Conservation (phyloP, 2,797 vertebrate genomes). For the Decapterus maruadsi region DNA sequence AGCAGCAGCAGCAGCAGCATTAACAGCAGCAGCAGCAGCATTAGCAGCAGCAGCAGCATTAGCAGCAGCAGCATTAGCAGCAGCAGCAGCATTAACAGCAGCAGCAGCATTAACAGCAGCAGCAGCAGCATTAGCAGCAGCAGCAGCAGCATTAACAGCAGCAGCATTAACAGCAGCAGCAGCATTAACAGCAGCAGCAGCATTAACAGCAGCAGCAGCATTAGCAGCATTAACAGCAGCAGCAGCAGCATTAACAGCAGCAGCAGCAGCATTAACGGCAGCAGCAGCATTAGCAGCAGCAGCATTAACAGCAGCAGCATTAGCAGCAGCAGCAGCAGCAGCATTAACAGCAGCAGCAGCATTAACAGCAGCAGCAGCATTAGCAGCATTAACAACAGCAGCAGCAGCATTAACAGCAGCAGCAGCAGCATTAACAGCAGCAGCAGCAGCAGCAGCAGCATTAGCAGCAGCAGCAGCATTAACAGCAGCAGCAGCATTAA, state of each 20-base stretch:
- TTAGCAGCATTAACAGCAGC: no score
- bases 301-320: conserved; percentile 20
- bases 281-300: no score
- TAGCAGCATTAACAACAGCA: conserved; percentile 18
- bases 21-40: conserved; percentile 4
- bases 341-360: background rate
- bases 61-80: no score
- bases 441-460: conserved; percentile 16
- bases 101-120: conserved; percentile 22
- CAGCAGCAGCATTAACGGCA: background rate
- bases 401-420: conserved; percentile 1
- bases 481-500: conserved; percentile 20
- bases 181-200: conserved; percentile 24
- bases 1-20: conserved; percentile 19
- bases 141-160: no score
- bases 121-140: conserved; percentile 5
- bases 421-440: conserved; percentile 18
- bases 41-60: conserved; percentile 27
- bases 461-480: conserved; percentile 1
- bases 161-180: background rate
- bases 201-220: background rate
- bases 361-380: conserved; percentile 27
- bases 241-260: conserved; percentile 19
- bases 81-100: conserved; percentile 1
- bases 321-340: conserved; percentile 12